Base-by-base conservation (phyloP, 2,113 vertebrate species). In the Girardinichthys multiradiatus region DNA sequence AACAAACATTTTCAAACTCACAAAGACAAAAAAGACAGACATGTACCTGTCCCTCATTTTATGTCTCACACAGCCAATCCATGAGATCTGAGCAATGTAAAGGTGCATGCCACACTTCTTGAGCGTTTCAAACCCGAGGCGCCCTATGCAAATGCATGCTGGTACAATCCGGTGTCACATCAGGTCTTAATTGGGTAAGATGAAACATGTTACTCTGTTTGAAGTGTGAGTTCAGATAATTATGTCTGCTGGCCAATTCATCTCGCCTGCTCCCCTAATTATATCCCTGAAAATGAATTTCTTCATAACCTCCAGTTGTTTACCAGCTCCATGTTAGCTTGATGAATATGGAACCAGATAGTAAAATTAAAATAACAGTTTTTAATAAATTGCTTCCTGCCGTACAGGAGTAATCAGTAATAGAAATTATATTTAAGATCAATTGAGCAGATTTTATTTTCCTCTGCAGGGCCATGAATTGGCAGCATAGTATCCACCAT, bases 1-100 rank as follows among this genome's bases (percentile, higher is more conserved):
- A 58, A 70, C 79, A 87, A 81, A 79, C 81, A 73, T 78, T 72
- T 76, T 82, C 64, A 85, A 84, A 81, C 80, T 86, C 74, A 33
- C 58, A 9, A 37, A 75, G 72, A 81, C 80, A 71, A 79, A 68
- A 64, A 82, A 84, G 66, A 80, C 86, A 77, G 81, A 74, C 81
- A 77, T 76, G 57, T 76, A 60, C 45, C 60, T 77, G 26, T 77
- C 51, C 64, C 31, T 62, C 31, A 51, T 1, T 64, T 45, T 69
- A 58, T 77, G 61, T 70, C 27, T 67, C 28, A 15, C 57, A 26
- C 8, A 28, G 45, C 9, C 35, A 45, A 29, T 14, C 26, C 31
- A 58, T 70, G 21, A 21, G 1, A 68, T 77, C 37, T 28, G 48
- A 59, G 17, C 26, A 4, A 54, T 21, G 26, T 39, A 33, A 70